A percentile compares a stretch with the other conserved stretches of the same genome.
Conservation (phyloP, 1,140 invertebrate species). For the Eriocheir sinensis region DNA sequence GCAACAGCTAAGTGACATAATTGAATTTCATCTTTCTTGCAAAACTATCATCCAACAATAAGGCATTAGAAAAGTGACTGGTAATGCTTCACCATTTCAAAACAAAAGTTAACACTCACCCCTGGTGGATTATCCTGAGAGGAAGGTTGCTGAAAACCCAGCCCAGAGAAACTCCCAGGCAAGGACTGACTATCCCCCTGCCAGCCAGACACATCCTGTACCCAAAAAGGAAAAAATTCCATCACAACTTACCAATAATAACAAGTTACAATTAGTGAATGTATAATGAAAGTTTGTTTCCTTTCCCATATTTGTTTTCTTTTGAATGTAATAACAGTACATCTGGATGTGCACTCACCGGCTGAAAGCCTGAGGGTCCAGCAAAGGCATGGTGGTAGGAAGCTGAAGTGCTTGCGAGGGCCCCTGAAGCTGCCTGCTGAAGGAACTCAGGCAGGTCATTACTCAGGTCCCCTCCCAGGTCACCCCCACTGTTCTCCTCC, state of each 20-base stretch:
- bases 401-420: constrained; percentile 69
- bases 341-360: constrained; percentile 76
- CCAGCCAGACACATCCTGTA: constrained; percentile 72
- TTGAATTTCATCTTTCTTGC: not conserved
- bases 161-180: constrained; percentile 72
- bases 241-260: not conserved
- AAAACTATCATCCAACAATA: not conserved
- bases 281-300: no score
- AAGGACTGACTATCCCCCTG: constrained; percentile 75
- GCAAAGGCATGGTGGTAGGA: constrained; percentile 76
- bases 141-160: constrained; percentile 72
- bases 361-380: constrained; percentile 78
- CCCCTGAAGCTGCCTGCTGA: constrained; percentile 76
- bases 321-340: no score
- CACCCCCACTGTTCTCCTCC: constrained; percentile 75
- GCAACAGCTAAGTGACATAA: not conserved
- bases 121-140: constrained; percentile 77
- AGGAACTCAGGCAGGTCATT: constrained; percentile 78
- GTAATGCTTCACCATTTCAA: constrained; percentile 70
- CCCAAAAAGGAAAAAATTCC: not conserved
- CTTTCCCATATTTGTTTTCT: no score
- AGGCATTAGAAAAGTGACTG: not conserved
- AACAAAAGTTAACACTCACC: constrained; percentile 76
- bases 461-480: constrained; percentile 73
- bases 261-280: no score